phyloP scores from a whole-genome alignment of 2,797 vertebrate genomes.

The Sebastes oblongus region DNA sequence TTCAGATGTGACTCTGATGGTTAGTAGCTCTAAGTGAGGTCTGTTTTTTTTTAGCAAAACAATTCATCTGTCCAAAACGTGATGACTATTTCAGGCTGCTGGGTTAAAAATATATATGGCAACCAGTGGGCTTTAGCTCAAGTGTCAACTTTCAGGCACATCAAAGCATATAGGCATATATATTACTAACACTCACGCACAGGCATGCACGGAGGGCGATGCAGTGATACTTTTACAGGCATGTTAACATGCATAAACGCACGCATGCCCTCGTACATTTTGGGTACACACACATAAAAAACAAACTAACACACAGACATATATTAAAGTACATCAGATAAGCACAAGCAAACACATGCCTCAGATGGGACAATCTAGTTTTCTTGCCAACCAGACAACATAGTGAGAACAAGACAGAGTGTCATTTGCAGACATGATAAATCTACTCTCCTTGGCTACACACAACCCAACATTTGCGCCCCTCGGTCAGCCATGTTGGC shows the following conservation, averaged over 20 bases:
- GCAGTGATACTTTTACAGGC: neutral
- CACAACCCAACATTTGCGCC: neutral
- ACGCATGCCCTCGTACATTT: neutral
- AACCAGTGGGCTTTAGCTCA: neutral
- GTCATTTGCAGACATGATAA: slow-evolving; percentile 57
- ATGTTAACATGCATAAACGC: neutral
- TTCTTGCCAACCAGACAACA: slow-evolving; percentile 52
- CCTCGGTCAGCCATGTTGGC: slow-evolving; percentile 9
- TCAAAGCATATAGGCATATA: neutral
- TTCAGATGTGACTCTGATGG: neutral
- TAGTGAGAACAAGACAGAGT: slow-evolving; percentile 65
- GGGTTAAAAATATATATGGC: slow-evolving; percentile 31
- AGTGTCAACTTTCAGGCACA: slow-evolving; percentile 38
- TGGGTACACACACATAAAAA: neutral
- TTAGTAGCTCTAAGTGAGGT: neutral
- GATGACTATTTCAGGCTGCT: slow-evolving; percentile 27
- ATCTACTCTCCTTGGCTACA: slow-evolving; percentile 21
- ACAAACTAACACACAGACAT: neutral
- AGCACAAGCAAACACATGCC: neutral
- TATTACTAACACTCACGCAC: neutral
- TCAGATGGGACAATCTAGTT: neutral
- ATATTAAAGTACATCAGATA: neutral
- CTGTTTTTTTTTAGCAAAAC: slow-evolving; percentile 28
- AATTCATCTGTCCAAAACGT: slow-evolving; percentile 16
- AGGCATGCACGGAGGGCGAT: neutral